phyloP scores from a whole-genome alignment of 2,797 vertebrate species.

The Bovichtus variegatus region DNA sequence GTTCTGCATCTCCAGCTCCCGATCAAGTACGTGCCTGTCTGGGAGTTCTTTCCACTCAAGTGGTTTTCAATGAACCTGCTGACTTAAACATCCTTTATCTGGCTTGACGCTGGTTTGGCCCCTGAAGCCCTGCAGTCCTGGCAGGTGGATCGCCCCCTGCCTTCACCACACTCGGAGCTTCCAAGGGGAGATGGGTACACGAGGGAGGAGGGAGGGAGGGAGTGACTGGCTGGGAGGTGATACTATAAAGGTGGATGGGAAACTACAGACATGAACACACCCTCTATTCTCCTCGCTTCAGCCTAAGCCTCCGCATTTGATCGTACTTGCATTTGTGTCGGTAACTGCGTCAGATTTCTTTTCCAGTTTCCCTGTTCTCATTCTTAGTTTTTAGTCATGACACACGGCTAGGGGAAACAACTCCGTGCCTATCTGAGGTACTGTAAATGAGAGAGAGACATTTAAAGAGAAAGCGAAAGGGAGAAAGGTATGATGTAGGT shows the following conservation, averaged over 20 bases:
- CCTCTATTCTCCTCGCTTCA: conserved; percentile 28
- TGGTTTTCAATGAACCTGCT: conserved; percentile 72
- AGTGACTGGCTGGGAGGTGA: conserved; percentile 10
- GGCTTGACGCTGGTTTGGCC: conserved; percentile 56
- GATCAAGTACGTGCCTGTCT: conserved; percentile 65
- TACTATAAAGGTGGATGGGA: conserved; percentile 18
- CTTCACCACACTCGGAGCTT: conserved; percentile 5
- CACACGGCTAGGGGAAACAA: conserved; percentile 10
- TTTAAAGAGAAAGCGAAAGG: background rate
- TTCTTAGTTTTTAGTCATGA: conserved; percentile 3
- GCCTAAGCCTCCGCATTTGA: background rate
- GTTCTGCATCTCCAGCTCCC: conserved; percentile 43
- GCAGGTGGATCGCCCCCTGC: conserved; percentile 58
- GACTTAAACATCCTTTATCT: conserved; percentile 68
- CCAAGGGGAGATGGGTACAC: conserved; percentile 14
- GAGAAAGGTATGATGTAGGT: conserved; percentile 39
- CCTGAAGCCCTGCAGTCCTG: conserved; percentile 38
- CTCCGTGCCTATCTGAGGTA: conserved; percentile 10
- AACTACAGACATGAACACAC: conserved; percentile 23
- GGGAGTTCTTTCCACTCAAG: conserved; percentile 66
- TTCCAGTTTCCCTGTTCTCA: background rate
- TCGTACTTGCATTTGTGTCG: conserved; percentile 3
- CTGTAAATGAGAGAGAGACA: background rate
- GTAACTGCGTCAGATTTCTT: background rate
- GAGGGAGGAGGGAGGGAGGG: conserved; percentile 2